phyloP scores from a whole-genome alignment of 1,140 invertebrate species.

The Manduca sexta region DNA sequence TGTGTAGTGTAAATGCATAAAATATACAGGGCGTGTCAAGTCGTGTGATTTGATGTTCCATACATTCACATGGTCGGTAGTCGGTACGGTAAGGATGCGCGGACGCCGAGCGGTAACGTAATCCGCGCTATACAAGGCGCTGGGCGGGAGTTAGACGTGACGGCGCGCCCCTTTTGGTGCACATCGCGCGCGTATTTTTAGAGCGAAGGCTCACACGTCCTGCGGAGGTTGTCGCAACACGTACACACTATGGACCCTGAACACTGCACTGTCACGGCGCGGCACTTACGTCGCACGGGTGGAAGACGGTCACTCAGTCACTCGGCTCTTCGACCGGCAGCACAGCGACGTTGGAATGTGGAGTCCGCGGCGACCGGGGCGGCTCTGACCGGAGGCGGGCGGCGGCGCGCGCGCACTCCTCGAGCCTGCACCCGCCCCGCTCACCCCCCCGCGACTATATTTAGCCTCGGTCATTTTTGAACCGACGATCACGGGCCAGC shows the following conservation, averaged over 20 bases:
- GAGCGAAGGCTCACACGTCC: conserved; percentile 17
- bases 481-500: conserved; percentile 47
- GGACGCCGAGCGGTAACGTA: conserved; percentile 54
- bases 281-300: conserved; percentile 69
- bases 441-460: conserved; percentile 38
- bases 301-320: conserved; percentile 64
- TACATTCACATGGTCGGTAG: neutral
- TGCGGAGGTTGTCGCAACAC: conserved; percentile 13
- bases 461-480: conserved; percentile 62
- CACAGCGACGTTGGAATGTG: conserved; percentile 71
- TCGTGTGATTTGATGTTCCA: no score
- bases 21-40: neutral
- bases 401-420: conserved; percentile 14
- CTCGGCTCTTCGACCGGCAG: conserved; percentile 49
- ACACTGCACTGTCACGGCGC: conserved; percentile 48
- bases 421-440: conserved; percentile 22
- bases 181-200: conserved; percentile 9
- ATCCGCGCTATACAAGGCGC: conserved; percentile 58
- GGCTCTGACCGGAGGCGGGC: conserved; percentile 50
- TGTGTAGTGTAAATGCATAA: conserved; percentile 39
- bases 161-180: no score
- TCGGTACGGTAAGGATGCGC: conserved; percentile 5
- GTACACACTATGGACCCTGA: conserved; percentile 15
- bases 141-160: conserved; percentile 14
- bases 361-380: conserved; percentile 71